A percentile compares a stretch with the other conserved stretches of the same genome.
Evolutionary conservation across 1,140 invertebrate genomes (phyloP).

Genomic region (Euwallacea similis): DNA sequence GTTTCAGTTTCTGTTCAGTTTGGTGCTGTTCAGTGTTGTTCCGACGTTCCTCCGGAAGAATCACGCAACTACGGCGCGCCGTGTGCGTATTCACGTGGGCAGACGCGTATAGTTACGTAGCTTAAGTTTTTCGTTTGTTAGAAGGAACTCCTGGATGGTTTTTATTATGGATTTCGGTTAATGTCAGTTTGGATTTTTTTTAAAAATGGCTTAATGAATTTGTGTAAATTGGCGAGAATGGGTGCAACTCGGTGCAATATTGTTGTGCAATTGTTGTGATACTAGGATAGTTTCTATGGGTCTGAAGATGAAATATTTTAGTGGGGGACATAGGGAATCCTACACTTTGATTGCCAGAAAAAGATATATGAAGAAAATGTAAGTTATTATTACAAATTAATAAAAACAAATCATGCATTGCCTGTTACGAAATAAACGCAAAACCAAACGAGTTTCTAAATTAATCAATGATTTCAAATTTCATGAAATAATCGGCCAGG

Average conservation of each 20-base stretch:
- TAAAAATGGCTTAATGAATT: not conserved
- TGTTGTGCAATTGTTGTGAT: slow-evolving; percentile 35
- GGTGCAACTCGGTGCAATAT: slow-evolving; percentile 18
- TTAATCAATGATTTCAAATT: too few relatives aligned
- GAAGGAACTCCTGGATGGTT: too few relatives aligned
- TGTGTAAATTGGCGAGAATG: not conserved
- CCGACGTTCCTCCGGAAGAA: not conserved
- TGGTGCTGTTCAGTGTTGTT: slow-evolving; percentile 5
- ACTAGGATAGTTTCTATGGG: slow-evolving; percentile 36
- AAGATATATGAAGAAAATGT: slow-evolving; percentile 59
- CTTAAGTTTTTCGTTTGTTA: too few relatives aligned
- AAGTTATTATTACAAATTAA: slow-evolving; percentile 34
- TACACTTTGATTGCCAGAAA: slow-evolving; percentile 59
- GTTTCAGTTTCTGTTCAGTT: slow-evolving; percentile 4
- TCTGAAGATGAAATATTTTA: slow-evolving; percentile 58
- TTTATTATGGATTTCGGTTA: not conserved
- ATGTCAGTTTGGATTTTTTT: not conserved
- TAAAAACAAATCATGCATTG: too few relatives aligned
- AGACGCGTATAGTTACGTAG: not conserved
- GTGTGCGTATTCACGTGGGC: slow-evolving; percentile 16
- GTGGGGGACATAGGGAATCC: slow-evolving; percentile 56
- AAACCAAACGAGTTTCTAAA: too few relatives aligned
- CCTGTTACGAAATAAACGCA: too few relatives aligned
- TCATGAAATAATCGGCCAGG: too few relatives aligned
- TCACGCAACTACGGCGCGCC: slow-evolving; percentile 1